Evolutionary conservation across 2,888 invertebrate species (phyloP), one percentile per base, ranked within the genome.

Genomic region (Oeneis ivallda): DNA sequence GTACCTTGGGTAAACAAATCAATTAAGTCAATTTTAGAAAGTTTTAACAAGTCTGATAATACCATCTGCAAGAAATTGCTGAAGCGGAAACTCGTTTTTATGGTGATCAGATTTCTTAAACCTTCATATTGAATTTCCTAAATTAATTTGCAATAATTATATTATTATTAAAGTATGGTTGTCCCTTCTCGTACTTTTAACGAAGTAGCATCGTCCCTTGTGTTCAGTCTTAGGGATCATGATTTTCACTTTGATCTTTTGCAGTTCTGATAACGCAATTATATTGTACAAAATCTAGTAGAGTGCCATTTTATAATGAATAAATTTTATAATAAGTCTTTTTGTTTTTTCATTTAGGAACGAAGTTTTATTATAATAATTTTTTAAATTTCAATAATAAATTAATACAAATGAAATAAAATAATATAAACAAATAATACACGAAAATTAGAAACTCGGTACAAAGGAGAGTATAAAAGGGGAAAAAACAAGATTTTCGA

Each of bases 171-270:
- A 47, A 54, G 54, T 26, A 34, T 13, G 37, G 32, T 50, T n/a
- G 32, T 34, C 15, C 53, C 37, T 45, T 49, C 61, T 61, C 37
- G 15, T 57, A 65, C 61, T 68, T 65, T 54, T 59, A 60, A 52
- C 59, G 64, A 57, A 65, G 66, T 69, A 39, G 68, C 68, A 70
- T 70, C 67, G 72, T 64, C 68, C 71, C 37, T 67, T 70, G 62
- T 71, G 62, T 71, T 61, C 19, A 58, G 53, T n/a, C n/a, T n/a
- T n/a, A 59, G 61, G 64, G 66, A 58, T 69, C 61, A 58, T 53
- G 61, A 64, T 65, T 66, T 64, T 68, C 49, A 58, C 54, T 68
- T 69, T 66, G 61, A 66, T 69, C 66, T 53, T 39, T 61, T 58
- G 34, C 34, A 41, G 34, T 58, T 49, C 49, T 61, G 66, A 64